Percentiles rank a stretch among this genome's conserved stretches.
phyloP scores from a whole-genome alignment of 2,888 invertebrate genomes.

The Caenorhabditis wallacei region DNA sequence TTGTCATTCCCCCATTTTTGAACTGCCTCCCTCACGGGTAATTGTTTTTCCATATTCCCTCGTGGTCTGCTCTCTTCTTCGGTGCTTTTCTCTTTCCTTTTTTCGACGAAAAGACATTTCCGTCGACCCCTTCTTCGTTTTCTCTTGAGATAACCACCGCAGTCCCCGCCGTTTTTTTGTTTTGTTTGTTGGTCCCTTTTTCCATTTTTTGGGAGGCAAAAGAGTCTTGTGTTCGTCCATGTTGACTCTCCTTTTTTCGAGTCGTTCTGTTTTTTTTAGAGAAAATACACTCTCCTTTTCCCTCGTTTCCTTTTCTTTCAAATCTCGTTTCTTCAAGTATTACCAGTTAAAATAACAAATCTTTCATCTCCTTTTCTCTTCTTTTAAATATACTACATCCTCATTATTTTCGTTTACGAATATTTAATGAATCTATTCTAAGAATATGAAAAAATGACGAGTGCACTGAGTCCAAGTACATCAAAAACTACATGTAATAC shows the following conservation, averaged over 20 bases:
- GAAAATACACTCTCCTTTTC: conserved; percentile 8
- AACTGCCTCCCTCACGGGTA: conserved; percentile 19
- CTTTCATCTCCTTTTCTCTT: conserved; percentile 7
- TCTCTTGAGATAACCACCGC: conserved; percentile 24
- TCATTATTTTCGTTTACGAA: conserved; percentile 7
- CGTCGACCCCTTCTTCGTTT: conserved; percentile 18
- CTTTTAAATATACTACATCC: neutral
- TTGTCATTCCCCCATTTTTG: conserved; percentile 12
- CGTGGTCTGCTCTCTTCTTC: conserved; percentile 21
- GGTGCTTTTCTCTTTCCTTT: conserved; percentile 1
- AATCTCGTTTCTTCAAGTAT: neutral
- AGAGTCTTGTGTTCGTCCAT: conserved; percentile 33
- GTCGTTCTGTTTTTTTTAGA: conserved; percentile 32
- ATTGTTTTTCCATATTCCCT: conserved; percentile 28
- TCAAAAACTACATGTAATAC: conserved; percentile 14
- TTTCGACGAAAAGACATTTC: conserved; percentile 27
- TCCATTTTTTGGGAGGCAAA: conserved; percentile 8
- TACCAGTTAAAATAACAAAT: conserved; percentile 1
- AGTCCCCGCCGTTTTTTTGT: conserved; percentile 15
- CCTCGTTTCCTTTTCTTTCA: neutral
- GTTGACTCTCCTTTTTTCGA: conserved; percentile 18
- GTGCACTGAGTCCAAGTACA: conserved; percentile 31
- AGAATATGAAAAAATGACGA: conserved; percentile 48
- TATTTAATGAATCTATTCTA: conserved; percentile 20
- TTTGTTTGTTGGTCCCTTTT: conserved; percentile 44